These are phyloP conservation scores for Auanema sp. DNA, from an alignment of 2,888 invertebrate genomes.

Conservation along the genomic window DNA sequence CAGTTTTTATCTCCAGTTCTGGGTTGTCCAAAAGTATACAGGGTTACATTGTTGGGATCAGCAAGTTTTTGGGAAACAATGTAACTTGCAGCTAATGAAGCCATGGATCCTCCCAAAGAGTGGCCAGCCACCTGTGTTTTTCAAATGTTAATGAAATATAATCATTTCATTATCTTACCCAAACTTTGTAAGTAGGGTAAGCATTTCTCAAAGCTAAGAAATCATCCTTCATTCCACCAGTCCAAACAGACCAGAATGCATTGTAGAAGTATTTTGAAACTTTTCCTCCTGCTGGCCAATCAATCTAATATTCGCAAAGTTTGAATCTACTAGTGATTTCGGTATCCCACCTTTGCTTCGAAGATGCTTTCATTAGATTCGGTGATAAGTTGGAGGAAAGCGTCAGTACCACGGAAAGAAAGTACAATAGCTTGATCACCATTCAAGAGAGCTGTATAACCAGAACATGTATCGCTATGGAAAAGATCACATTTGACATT, in stretches of 20 bases:
- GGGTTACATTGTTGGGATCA: slow-evolving; percentile 32
- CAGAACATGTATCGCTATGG: slow-evolving; percentile 43
- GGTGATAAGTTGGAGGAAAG: slow-evolving; percentile 40
- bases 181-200: slow-evolving; percentile 44
- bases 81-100: slow-evolving; percentile 46
- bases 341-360: slow-evolving; percentile 16
- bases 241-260: slow-evolving; percentile 44
- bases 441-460: slow-evolving; percentile 39
- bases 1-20: slow-evolving; percentile 47
- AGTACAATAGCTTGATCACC: slow-evolving; percentile 18
- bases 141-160: not conserved
- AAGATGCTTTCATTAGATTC: slow-evolving; percentile 45
- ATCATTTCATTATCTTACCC: slow-evolving; percentile 25
- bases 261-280: slow-evolving; percentile 48
- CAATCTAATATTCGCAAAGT: slow-evolving; percentile 15
- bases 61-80: slow-evolving; percentile 33
- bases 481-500: slow-evolving; percentile 35
- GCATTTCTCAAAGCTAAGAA: slow-evolving; percentile 28
- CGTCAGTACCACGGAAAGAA: slow-evolving; percentile 41
- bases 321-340: not conserved
- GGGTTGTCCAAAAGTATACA: slow-evolving; percentile 51
- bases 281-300: slow-evolving; percentile 46
- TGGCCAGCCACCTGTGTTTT: slow-evolving; percentile 38
- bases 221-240: slow-evolving; percentile 46
- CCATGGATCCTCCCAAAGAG: slow-evolving; percentile 51